Evolutionary conservation across 2,888 invertebrate species (phyloP).

Genomic region (Metellina segmentata): DNA sequence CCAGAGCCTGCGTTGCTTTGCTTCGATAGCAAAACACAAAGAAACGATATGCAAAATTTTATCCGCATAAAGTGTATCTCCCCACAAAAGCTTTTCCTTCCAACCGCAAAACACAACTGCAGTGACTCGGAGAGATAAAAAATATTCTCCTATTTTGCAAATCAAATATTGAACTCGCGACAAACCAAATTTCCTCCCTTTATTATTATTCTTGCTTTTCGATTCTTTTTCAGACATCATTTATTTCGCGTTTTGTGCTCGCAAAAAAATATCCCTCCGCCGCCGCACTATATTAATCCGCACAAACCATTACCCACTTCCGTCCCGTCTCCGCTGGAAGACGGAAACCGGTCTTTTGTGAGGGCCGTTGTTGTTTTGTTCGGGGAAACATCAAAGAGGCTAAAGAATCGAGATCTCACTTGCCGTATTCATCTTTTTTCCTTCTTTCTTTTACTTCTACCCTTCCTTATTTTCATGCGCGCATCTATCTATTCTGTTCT

Average conservation of each 20-base stretch:
- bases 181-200: slow-evolving; percentile 69
- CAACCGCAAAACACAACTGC: neutral
- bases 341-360: slow-evolving; percentile 74
- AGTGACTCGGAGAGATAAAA: slow-evolving; percentile 13
- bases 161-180: slow-evolving; percentile 73
- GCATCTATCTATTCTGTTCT: slow-evolving; percentile 32
- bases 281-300: slow-evolving; percentile 74
- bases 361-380: slow-evolving; percentile 69
- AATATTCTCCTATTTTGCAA: slow-evolving; percentile 68
- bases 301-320: slow-evolving; percentile 75
- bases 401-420: slow-evolving; percentile 71
- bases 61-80: slow-evolving; percentile 15
- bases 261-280: slow-evolving; percentile 62
- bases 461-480: slow-evolving; percentile 42
- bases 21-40: slow-evolving; percentile 5
- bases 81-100: slow-evolving; percentile 35
- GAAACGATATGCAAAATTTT: slow-evolving; percentile 35
- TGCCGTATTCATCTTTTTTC: slow-evolving; percentile 49
- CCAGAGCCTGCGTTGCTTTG: neutral
- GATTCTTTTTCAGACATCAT: slow-evolving; percentile 71
- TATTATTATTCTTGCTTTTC: slow-evolving; percentile 37
- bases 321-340: slow-evolving; percentile 71
- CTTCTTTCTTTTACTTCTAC: slow-evolving; percentile 4
- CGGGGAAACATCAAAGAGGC: slow-evolving; percentile 68
- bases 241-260: slow-evolving; percentile 73